A percentile compares a stretch with the other conserved stretches of the same genome.
Evolutionary conservation across 2,888 invertebrate species (phyloP).

Genomic region (Apomyelois bistriatella): DNA sequence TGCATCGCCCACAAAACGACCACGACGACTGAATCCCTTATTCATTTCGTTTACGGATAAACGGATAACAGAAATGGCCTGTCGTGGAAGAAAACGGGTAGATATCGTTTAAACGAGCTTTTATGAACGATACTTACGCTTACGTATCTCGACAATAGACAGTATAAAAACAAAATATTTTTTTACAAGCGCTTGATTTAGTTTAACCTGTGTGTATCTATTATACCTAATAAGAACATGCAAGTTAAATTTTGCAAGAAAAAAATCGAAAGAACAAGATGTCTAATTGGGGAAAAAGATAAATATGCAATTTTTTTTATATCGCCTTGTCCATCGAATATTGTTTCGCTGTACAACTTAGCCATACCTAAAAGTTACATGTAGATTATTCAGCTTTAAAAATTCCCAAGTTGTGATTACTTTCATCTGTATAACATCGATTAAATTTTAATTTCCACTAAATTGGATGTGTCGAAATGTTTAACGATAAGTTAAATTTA

Average conservation of each 20-base stretch:
- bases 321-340: too few species aligned
- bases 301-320: too few species aligned
- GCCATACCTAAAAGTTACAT: too few species aligned
- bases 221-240: too few species aligned
- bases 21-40: not conserved
- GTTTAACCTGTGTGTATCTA: too few species aligned
- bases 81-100: not conserved
- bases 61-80: slow-evolving; percentile 8
- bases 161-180: not conserved
- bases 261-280: too few species aligned
- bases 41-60: slow-evolving; percentile 3
- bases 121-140: not conserved
- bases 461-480: not conserved
- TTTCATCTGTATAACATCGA: not conserved
- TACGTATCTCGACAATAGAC: not conserved
- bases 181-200: too few species aligned
- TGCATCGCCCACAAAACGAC: slow-evolving; percentile 2
- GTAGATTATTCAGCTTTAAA: too few species aligned
- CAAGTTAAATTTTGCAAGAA: too few species aligned
- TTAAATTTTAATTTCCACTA: not conserved
- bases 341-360: too few species aligned
- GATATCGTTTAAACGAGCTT: not conserved
- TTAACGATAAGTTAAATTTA: slow-evolving; percentile 4
- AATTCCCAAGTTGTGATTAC: not conserved
- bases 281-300: too few species aligned